These are phyloP conservation scores for Thymelicus lineola DNA, from an alignment of 2,888 invertebrate species.

Conservation along the genomic window DNA sequence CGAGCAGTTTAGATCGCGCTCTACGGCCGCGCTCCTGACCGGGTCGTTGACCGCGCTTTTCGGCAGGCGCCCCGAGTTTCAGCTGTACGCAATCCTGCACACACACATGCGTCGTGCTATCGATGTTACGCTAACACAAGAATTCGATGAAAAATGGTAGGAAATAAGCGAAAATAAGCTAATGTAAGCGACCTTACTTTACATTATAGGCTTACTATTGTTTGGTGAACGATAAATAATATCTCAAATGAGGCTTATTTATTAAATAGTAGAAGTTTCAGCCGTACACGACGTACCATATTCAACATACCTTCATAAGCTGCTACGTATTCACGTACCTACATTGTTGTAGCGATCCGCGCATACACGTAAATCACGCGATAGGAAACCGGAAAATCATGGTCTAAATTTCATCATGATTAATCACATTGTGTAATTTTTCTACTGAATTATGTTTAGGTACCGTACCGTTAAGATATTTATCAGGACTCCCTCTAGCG, in stretches of 20 bases:
- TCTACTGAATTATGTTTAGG: too few relatives aligned
- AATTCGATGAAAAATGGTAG: slow-evolving; percentile 51
- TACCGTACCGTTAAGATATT: too few relatives aligned
- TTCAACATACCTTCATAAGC: not conserved
- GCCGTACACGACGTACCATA: not conserved
- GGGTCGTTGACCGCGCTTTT: slow-evolving; percentile 82
- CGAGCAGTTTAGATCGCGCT: slow-evolving; percentile 55
- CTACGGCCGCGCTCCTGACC: slow-evolving; percentile 74
- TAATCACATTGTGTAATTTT: not conserved
- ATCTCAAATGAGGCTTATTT: too few relatives aligned
- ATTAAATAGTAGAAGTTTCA: not conserved
- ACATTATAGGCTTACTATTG: too few relatives aligned
- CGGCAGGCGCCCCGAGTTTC: slow-evolving; percentile 83
- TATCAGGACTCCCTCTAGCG: too few relatives aligned
- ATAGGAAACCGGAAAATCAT: slow-evolving; percentile 48
- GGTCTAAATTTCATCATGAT: slow-evolving; percentile 52
- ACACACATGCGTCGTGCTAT: slow-evolving; percentile 54
- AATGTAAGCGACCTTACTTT: not conserved
- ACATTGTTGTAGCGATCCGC: not conserved
- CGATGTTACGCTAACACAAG: slow-evolving; percentile 39
- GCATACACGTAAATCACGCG: not conserved
- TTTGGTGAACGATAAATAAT: too few relatives aligned
- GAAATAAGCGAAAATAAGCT: slow-evolving; percentile 1
- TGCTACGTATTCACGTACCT: not conserved
- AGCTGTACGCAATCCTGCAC: slow-evolving; percentile 82